Conservation (phyloP, 2,888 invertebrate species). For the Electrophaes corylata region DNA sequence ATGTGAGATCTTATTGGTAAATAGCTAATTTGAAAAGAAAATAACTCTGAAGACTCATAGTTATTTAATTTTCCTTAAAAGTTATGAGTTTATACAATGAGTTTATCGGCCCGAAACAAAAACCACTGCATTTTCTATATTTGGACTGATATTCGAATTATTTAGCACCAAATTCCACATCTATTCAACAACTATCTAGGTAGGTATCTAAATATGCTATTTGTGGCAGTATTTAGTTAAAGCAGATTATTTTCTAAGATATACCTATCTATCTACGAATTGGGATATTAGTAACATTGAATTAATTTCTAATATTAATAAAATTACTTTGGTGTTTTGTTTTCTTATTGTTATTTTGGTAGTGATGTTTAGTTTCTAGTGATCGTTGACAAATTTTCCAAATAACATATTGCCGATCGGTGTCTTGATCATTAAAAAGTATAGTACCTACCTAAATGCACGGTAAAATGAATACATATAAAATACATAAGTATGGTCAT, state of each 20-base stretch:
- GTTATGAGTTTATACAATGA: slow-evolving; percentile 27
- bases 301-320: slow-evolving; percentile 7
- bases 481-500: neutral
- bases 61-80: slow-evolving; percentile 31
- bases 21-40: slow-evolving; percentile 24
- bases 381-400: neutral
- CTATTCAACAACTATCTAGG: slow-evolving; percentile 65
- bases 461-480: neutral
- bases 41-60: slow-evolving; percentile 24
- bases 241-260: slow-evolving; percentile 21
- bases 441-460: neutral
- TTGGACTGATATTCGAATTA: slow-evolving; percentile 66
- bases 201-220: slow-evolving; percentile 43
- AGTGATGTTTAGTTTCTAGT: slow-evolving; percentile 3
- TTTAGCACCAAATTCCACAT: slow-evolving; percentile 80
- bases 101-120: slow-evolving; percentile 21
- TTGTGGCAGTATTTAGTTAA: slow-evolving; percentile 26
- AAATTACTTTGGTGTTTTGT: slow-evolving; percentile 12
- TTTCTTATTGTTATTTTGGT: slow-evolving; percentile 10
- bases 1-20: slow-evolving; percentile 13
- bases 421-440: neutral
- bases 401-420: neutral
- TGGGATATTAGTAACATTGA: slow-evolving; percentile 14
- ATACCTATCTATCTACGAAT: slow-evolving; percentile 26
- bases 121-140: slow-evolving; percentile 46